Evolutionary conservation across 2,797 vertebrate species (phyloP), one percentile per base, ranked within the genome.

Genomic region (Meda fulgida): DNA sequence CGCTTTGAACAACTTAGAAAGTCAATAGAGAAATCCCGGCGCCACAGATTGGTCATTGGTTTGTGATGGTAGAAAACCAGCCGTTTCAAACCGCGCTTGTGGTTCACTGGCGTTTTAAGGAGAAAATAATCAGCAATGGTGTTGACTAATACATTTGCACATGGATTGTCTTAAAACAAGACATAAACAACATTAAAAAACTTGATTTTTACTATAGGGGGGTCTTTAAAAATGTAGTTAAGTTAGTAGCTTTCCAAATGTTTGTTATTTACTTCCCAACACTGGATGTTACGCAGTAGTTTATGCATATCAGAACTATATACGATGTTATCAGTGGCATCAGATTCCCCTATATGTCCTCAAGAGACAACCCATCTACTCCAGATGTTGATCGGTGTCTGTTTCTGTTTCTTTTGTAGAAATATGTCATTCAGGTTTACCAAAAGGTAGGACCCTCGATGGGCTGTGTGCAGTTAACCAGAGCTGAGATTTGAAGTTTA

Each of bases 341-440:
- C 51, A 71, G 31, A 60, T 48, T 78, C 26, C 19, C 26, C 65
- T 14, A 1, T 7, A 66, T 78, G 36, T 60, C 48, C 26, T 63
- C 13, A 84, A 31, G 73, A 83, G 40, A 78, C 26, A 0, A 36
- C 16, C 34, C 83, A 71, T 84, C 76, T 72, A 1, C 76, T 85
- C 13, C 69, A 81, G 84, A 80, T 84, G 85, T 84, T 89, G 26
- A 89, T 78, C 79, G 48, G 80, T 72, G 92, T 80, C 14, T 85
- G 36, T 96, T 95, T 95, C 75, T 87, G 81, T 89, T 88, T 89
- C 94, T 95, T 94, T 96, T 96, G 93, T 97, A 97, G 96, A 97
- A 97, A 97, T 94, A 97, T 96, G 96, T 96, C 96, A 95, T 97
- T 97, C 96, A 96, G 96, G 95, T 97, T 97, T 96, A 95, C 96